Conservation (phyloP, 2,113 vertebrate genomes). For the Grus americana region DNA sequence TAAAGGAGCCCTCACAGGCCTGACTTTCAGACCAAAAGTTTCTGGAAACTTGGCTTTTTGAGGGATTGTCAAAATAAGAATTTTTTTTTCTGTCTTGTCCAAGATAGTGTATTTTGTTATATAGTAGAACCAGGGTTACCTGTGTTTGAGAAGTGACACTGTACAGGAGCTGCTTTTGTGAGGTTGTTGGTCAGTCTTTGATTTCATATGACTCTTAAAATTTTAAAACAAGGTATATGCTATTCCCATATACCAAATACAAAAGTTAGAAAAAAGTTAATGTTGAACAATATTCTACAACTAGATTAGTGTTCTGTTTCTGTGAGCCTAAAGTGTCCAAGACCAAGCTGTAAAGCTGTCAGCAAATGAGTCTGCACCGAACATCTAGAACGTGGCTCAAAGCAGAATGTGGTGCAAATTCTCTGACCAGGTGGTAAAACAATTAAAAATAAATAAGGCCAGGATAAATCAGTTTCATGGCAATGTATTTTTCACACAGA, state of each 20-base stretch:
- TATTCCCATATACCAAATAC: neutral
- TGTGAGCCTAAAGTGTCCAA: neutral
- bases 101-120: neutral
- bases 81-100: neutral
- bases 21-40: neutral
- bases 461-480: neutral
- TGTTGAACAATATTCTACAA: neutral
- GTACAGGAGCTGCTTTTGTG: neutral
- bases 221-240: neutral
- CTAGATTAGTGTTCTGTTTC: neutral
- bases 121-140: neutral
- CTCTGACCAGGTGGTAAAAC: neutral
- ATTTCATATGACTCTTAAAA: neutral
- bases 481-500: neutral
- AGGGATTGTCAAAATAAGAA: neutral
- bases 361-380: neutral
- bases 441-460: neutral
- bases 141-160: neutral
- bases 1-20: neutral
- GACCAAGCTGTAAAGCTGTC: neutral
- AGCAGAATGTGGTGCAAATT: neutral
- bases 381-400: neutral
- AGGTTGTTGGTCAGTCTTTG: neutral
- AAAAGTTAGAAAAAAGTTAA: neutral
- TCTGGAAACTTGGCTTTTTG: neutral